Percentiles rank a stretch among this genome's conserved stretches.
These are phyloP conservation scores for Eupithecia pulchellata DNA, from an alignment of 2,888 invertebrate species.

Conservation along the genomic window DNA sequence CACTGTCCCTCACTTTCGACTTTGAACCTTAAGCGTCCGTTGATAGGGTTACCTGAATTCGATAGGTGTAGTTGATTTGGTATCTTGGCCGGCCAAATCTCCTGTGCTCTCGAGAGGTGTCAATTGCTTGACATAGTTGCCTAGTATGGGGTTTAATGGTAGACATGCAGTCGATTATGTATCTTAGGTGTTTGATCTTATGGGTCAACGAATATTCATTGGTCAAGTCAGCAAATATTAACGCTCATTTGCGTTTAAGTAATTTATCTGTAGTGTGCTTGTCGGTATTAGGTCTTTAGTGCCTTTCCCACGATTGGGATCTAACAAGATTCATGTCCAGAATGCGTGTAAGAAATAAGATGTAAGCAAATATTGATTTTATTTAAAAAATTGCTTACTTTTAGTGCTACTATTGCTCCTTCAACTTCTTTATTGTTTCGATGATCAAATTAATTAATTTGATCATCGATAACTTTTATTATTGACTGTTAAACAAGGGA, in stretches of 20 bases:
- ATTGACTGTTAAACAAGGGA: too few species aligned
- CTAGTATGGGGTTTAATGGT: constrained; percentile 44
- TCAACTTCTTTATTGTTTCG: too few species aligned
- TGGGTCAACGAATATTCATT: constrained; percentile 22
- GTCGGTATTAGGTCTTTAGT: constrained; percentile 38
- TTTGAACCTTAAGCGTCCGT: constrained; percentile 32
- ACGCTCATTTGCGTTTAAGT: constrained; percentile 44
- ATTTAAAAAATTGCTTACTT: background rate
- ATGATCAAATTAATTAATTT: background rate
- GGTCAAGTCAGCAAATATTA: constrained; percentile 45
- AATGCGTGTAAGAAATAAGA: background rate
- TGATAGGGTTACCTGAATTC: constrained; percentile 11
- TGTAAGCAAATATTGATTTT: background rate
- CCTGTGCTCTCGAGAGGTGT: constrained; percentile 60
- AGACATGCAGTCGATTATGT: constrained; percentile 36
- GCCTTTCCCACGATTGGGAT: constrained; percentile 41
- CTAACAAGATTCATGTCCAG: background rate
- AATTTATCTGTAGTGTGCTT: constrained; percentile 46
- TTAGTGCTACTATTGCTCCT: too few species aligned
- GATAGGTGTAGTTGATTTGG: constrained; percentile 26
- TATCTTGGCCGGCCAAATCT: constrained; percentile 56
- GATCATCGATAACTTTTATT: background rate
- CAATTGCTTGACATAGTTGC: constrained; percentile 64
- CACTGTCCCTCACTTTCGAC: constrained; percentile 19
- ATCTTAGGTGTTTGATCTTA: constrained; percentile 39